Base-by-base conservation (phyloP, 2,797 vertebrate genomes). In the Coregonus ussuriensis region DNA sequence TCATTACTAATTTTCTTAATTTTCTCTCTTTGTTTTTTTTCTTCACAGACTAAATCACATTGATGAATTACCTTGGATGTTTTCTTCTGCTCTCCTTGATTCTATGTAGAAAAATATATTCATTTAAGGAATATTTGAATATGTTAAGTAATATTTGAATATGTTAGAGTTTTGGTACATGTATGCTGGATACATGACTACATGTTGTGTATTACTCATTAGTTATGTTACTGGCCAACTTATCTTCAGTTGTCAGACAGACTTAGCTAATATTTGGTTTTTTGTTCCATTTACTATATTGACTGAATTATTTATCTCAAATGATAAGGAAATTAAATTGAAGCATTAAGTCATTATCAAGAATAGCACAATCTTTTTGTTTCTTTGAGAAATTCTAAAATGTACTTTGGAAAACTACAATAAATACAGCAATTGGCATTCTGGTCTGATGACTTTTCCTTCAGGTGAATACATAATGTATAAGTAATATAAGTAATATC, bases 41-140 rank as follows among this genome's bases (percentile, higher is more conserved):
- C 53, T 84, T 69, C 63, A 83, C 85, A 91, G 90, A 89, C 35
- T 91, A 78, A 90, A 83, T 52, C 53, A 31, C 25, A 66, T 59
- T 15, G 18, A 59, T 21, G 56, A 59, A 59, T 59, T 47, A 37
- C 14, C 41, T 53, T 47, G 47, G 76, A 54, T 15, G 21, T 13
- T 67, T 51, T n/a, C 67, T 74, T 16, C 6, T 56, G 66, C 66
- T 29, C 53, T 59, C 5, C 11, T 25, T 75, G 35, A 25, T 69
- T 37, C 16, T 35, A 69, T 59, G 29, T 5, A 7, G 11, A n/a
- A 18, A 69, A 6, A 41, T 37, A 69, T 21, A 33, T n/a, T 53
- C 18, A 2, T 35, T 18, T 14, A 56, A 54, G 52, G 2, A 54
- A 15, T 54, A 54, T 3, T 56, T 16, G 53, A 56, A 5, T 18